These are phyloP conservation scores for Erebia ligea DNA, from an alignment of 2,888 invertebrate species.

Conservation along the genomic window DNA sequence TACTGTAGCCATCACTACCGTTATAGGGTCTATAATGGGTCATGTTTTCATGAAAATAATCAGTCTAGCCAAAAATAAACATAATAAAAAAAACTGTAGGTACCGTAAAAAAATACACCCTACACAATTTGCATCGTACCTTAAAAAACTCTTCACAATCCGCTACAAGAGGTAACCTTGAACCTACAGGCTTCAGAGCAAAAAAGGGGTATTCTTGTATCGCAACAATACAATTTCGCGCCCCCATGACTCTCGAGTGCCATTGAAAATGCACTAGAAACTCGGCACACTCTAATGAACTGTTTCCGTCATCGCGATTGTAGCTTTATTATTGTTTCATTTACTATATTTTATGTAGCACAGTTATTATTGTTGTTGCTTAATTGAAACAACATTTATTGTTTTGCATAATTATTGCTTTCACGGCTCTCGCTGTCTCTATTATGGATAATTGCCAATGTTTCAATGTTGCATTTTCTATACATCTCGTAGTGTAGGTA, in stretches of 20 bases:
- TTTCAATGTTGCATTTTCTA: too few relatives aligned
- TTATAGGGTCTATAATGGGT: too few relatives aligned
- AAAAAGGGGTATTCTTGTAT: slow-evolving; percentile 27
- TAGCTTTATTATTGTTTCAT: slow-evolving; percentile 24
- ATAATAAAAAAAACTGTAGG: neutral
- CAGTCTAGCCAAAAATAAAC: neutral
- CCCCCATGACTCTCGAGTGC: slow-evolving; percentile 29
- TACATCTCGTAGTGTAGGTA: too few relatives aligned
- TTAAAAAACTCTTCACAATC: slow-evolving; percentile 17
- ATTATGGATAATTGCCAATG: neutral
- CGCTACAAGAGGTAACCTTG: slow-evolving; percentile 30
- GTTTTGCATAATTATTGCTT: neutral
- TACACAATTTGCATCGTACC: slow-evolving; percentile 9
- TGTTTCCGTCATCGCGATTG: slow-evolving; percentile 39
- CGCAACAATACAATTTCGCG: slow-evolving; percentile 32
- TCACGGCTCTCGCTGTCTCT: neutral
- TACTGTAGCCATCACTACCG: too few relatives aligned
- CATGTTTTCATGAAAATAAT: too few relatives aligned
- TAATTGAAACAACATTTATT: slow-evolving; percentile 11
- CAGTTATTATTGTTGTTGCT: neutral
- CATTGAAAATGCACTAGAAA: slow-evolving; percentile 37
- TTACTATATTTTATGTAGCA: slow-evolving; percentile 8
- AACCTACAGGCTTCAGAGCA: slow-evolving; percentile 29
- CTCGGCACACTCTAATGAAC: slow-evolving; percentile 45
- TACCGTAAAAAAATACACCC: neutral